These are phyloP conservation scores for Danaus melanippus DNA, from an alignment of 1,140 invertebrate genomes.

Conservation along the genomic window DNA sequence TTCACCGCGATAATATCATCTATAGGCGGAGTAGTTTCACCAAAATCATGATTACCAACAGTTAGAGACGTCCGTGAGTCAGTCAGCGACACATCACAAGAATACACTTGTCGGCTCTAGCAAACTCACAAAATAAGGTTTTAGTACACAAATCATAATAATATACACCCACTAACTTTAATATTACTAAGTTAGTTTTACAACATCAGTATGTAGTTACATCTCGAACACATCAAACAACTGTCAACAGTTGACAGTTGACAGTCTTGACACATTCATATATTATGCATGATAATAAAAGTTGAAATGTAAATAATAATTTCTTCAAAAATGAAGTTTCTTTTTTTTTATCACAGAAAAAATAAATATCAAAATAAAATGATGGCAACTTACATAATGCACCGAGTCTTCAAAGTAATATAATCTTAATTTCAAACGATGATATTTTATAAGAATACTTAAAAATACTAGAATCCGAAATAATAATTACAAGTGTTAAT, in stretches of 20 bases:
- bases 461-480: slow-evolving; percentile 27
- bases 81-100: slow-evolving; percentile 2
- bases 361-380: slow-evolving; percentile 57
- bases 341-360: slow-evolving; percentile 55
- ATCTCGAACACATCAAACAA: no score
- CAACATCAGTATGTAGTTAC: no score
- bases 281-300: no score
- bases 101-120: neutral
- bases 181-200: no score
- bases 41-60: slow-evolving; percentile 17
- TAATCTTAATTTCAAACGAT: slow-evolving; percentile 21
- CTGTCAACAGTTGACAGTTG: no score
- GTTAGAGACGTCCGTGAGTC: neutral
- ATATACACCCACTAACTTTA: neutral
- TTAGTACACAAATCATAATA: slow-evolving; percentile 6
- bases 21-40: slow-evolving; percentile 59
- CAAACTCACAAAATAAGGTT: no score
- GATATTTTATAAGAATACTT: slow-evolving; percentile 22
- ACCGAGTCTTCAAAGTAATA: slow-evolving; percentile 36
- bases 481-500: no score
- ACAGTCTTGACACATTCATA: no score
- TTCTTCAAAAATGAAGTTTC: slow-evolving; percentile 15
- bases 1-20: slow-evolving; percentile 55
- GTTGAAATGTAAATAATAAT: slow-evolving; percentile 12
- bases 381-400: slow-evolving; percentile 58